A percentile compares a stretch with the other conserved stretches of the same genome.
Evolutionary conservation across 2,113 vertebrate genomes (phyloP).

Genomic region (Himantopus leucocephalus): DNA sequence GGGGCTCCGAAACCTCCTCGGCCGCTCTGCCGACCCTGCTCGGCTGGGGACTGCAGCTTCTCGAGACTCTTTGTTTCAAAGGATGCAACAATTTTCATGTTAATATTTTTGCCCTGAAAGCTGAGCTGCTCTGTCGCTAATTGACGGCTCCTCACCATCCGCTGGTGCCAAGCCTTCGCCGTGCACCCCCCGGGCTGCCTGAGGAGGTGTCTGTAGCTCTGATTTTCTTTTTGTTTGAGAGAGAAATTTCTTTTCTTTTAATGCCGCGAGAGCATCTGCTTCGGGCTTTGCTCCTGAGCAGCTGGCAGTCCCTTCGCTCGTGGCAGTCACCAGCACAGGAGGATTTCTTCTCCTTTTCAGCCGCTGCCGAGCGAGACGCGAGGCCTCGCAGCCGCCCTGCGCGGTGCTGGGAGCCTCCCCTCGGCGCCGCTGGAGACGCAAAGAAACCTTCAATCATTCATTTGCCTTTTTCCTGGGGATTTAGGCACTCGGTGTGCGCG

Average conservation of each 20-base stretch:
- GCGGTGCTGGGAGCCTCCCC: background rate
- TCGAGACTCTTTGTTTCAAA: background rate
- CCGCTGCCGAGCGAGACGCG: accelerated
- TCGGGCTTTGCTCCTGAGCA: background rate
- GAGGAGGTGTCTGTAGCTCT: background rate
- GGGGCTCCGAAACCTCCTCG: background rate
- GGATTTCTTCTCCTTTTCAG: background rate
- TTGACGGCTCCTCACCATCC: background rate
- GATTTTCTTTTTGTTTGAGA: background rate
- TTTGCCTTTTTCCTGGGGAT: background rate
- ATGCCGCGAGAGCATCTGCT: background rate
- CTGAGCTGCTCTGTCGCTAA: background rate
- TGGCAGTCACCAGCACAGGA: background rate
- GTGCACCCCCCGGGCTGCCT: background rate
- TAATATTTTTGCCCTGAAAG: background rate
- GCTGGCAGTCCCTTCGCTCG: accelerated
- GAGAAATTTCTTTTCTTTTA: background rate
- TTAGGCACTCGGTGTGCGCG: accelerated
- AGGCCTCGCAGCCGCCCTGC: background rate
- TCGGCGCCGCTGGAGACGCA: accelerated
- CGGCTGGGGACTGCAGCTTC: accelerated
- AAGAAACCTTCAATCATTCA: accelerated
- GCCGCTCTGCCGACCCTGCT: background rate
- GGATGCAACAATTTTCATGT: background rate
- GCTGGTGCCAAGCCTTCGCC: background rate